Evolutionary conservation across 2,888 invertebrate species (phyloP).

Genomic region (Allygus modestus): DNA sequence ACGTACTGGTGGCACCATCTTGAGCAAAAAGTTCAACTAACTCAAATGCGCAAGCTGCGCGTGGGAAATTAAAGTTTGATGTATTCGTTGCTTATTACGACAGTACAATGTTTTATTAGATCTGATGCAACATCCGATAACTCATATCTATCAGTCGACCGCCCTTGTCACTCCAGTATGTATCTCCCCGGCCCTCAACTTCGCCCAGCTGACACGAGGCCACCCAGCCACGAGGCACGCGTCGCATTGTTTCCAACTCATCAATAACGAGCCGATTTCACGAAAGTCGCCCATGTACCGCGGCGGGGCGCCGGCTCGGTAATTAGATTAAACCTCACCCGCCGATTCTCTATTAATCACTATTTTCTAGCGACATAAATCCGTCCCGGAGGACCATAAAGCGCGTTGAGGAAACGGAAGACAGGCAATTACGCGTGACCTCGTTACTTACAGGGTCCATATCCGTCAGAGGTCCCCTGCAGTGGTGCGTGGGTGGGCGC

Average conservation of each 20-base stretch:
- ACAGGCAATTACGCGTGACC: slow-evolving; percentile 40
- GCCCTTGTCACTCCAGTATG: no score
- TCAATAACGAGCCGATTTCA: slow-evolving; percentile 25
- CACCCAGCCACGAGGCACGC: slow-evolving; percentile 20
- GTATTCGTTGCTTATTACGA: no score
- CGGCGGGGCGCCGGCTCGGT: slow-evolving; percentile 26
- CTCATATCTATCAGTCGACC: no score
- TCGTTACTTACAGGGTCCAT: slow-evolving; percentile 23
- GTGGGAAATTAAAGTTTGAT: no score
- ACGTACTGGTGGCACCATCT: no score
- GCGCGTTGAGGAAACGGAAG: slow-evolving; percentile 40
- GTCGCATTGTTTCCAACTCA: slow-evolving; percentile 18
- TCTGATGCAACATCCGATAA: no score
- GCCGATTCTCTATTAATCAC: slow-evolving; percentile 33
- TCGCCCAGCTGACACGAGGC: slow-evolving; percentile 3
- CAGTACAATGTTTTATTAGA: no score
- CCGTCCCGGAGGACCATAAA: slow-evolving; percentile 48
- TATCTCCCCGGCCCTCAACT: no score
- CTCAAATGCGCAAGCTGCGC: no score
- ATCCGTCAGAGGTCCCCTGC: background rate
- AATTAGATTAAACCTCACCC: slow-evolving; percentile 45
- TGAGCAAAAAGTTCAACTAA: no score
- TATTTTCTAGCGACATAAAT: slow-evolving; percentile 41
- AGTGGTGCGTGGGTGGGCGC: background rate
- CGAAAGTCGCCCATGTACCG: slow-evolving; percentile 23